These are phyloP conservation scores for Octodon degus DNA, from an alignment of 2,113 vertebrate genomes.

Conservation along the genomic window DNA sequence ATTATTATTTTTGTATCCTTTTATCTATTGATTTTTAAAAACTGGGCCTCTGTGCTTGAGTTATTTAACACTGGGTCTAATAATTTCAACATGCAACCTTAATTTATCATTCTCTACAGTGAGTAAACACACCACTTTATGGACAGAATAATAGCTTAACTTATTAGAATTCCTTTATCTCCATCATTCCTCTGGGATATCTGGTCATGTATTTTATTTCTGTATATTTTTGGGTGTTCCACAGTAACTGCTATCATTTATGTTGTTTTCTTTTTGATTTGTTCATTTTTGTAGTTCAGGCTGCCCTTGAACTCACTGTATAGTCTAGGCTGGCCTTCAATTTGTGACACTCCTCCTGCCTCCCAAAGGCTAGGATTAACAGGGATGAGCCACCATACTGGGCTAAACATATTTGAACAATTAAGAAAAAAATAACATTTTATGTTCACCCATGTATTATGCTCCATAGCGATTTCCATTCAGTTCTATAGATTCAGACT, in stretches of 20 bases:
- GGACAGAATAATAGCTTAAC: neutral
- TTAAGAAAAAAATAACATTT: neutral
- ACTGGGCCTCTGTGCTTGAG: neutral
- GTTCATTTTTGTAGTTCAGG: neutral
- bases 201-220: neutral
- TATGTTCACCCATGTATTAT: neutral
- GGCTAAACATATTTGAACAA: slow-evolving; percentile 3
- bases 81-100: slow-evolving; percentile 12
- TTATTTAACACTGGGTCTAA: neutral
- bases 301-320: neutral
- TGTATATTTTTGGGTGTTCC: neutral
- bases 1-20: slow-evolving; percentile 28
- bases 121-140: neutral
- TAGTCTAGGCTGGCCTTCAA: neutral
- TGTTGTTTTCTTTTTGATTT: neutral
- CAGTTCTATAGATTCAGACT: neutral
- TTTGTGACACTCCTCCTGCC: neutral
- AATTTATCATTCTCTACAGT: neutral
- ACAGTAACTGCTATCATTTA: neutral
- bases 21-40: neutral
- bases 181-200: neutral
- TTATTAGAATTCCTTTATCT: neutral
- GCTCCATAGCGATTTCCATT: neutral
- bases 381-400: neutral
- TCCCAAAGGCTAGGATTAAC: neutral